Base-by-base conservation (phyloP, 2,888 invertebrate species). In the Cataglyphis rosenhaueri region DNA sequence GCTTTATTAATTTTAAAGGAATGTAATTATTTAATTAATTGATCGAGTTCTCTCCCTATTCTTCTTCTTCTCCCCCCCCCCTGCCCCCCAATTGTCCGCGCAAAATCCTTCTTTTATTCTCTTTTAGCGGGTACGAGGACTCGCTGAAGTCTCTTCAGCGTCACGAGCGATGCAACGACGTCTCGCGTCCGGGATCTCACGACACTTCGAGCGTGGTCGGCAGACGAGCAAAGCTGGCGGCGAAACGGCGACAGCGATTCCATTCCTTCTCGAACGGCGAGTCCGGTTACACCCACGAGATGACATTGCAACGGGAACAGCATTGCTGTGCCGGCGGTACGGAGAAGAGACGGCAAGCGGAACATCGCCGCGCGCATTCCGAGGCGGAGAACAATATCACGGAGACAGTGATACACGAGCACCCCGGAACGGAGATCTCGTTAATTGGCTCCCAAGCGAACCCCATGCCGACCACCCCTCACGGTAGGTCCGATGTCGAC, bases 121-220 rank as follows among this genome's bases (percentile, higher is more conserved):
- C 9, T 91, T 91, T 93, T 91, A 97, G 97, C 94, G 97, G 97
- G 92, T 97, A 97, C 93, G 97, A 97, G 94, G 97, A 97, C 92
- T 97, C 97, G 0, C 94, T 97, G 59, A 97, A 97, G 93, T 97
- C 97, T 1, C 93, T 96, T 91, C 94, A 96, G 92, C 95, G 96
- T 55, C 92, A 87, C 66, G 91, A 86, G 81, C 84, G 89, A 65
- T 85, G 82, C 74, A 91, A 86, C 79, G 90, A 90, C 10, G 48
- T 75, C 9, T 79, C 86, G 0, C 88, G 90, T 0, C 70, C 82
- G 1, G 81, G 57, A 8, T 52, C 48, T 83, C 92, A 73, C 86
- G 92, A 86, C 65, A 89, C 73, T 79, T 91, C 88, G 88, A 92
- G 84, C 86, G 87, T 84, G 82, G 86, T 79, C 81, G 86, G 92